Evolutionary conservation across 2,113 vertebrate species (phyloP).

Genomic region (Cynocephalus volans): DNA sequence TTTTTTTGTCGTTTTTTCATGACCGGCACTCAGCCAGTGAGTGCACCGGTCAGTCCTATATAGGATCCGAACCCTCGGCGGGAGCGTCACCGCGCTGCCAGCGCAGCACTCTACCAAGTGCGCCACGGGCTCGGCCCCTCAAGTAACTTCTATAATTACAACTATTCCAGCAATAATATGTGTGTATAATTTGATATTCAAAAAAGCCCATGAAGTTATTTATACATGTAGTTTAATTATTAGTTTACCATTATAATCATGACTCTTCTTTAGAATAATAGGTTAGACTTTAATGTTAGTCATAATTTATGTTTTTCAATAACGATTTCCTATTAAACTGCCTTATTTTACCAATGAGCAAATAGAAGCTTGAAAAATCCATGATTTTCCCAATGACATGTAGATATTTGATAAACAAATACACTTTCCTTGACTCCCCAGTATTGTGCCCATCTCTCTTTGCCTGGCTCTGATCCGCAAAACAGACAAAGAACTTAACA

Average conservation of each 20-base stretch:
- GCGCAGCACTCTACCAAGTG: too few relatives aligned
- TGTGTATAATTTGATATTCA: not conserved
- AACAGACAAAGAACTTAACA: not conserved
- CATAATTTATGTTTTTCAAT: not conserved
- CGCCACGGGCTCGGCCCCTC: too few relatives aligned
- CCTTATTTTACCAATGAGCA: not conserved
- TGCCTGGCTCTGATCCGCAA: not conserved
- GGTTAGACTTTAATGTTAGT: not conserved
- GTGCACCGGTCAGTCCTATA: too few relatives aligned
- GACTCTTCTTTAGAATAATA: not conserved
- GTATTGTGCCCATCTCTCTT: not conserved
- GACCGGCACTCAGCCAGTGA: too few relatives aligned
- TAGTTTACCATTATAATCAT: not conserved
- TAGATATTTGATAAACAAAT: not conserved
- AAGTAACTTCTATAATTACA: not conserved
- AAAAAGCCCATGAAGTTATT: too few relatives aligned
- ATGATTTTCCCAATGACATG: not conserved
- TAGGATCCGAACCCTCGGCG: too few relatives aligned
- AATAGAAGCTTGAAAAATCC: not conserved
- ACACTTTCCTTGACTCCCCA: not conserved
- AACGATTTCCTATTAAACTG: not conserved
- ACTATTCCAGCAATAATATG: not conserved
- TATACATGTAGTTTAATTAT: too few relatives aligned
- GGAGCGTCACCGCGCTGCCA: too few relatives aligned
- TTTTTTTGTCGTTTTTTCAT: too few relatives aligned